phyloP scores from a whole-genome alignment of 2,797 vertebrate species.

The Sebastes iracundus region DNA sequence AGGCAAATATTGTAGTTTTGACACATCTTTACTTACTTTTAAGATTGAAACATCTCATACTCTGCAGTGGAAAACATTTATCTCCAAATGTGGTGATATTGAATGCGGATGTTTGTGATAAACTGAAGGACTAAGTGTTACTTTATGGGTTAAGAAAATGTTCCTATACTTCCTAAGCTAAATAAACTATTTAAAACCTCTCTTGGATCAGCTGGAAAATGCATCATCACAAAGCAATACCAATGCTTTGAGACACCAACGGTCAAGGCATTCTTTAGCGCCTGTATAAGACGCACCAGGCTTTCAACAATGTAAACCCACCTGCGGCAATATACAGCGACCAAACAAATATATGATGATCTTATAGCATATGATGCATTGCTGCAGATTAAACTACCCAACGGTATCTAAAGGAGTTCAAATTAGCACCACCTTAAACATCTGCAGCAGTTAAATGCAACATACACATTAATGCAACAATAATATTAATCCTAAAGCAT shows the following conservation, averaged over 20 bases:
- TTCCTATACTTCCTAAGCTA: not conserved
- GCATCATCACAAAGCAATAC: not conserved
- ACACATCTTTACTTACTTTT: too few species aligned
- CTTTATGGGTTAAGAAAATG: not conserved
- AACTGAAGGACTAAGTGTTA: not conserved
- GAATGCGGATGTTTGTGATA: not conserved
- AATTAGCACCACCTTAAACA: not conserved
- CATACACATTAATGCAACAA: not conserved
- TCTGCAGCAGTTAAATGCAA: not conserved
- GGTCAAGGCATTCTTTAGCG: too few species aligned
- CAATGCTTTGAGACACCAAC: too few species aligned
- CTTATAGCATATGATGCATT: not conserved
- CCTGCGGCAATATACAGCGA: too few species aligned
- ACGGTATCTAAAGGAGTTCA: not conserved
- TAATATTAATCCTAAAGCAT: not conserved
- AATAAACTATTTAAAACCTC: not conserved
- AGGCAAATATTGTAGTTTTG: not conserved
- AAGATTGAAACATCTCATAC: too few species aligned
- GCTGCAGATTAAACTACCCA: not conserved
- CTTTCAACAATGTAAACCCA: too few species aligned
- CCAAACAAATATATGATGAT: not conserved
- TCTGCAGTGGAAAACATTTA: too few species aligned
- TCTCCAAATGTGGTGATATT: not conserved
- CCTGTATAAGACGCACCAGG: too few species aligned
- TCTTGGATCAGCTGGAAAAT: not conserved